Percentiles rank a stretch among this genome's conserved stretches.
Conservation (phyloP, 1,140 invertebrate species). For the Ylistrum balloti region DNA sequence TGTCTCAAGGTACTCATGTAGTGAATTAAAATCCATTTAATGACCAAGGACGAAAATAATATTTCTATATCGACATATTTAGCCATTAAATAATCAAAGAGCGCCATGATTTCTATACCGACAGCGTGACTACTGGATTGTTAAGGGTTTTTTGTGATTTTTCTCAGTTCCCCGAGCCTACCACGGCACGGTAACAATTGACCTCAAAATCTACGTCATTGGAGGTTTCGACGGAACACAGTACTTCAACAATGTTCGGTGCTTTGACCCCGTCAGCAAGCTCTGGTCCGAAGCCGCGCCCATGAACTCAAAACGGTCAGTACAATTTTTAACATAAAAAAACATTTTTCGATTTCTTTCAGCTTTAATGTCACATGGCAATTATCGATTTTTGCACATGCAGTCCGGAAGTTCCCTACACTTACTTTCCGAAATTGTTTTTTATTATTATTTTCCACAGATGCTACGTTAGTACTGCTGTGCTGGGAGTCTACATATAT, state of each 20-base stretch:
- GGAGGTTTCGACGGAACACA: conserved; percentile 85
- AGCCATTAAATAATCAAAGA: too few relatives aligned
- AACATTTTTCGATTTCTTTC: not conserved
- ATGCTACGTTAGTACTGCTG: conserved; percentile 86
- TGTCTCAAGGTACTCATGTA: too few relatives aligned
- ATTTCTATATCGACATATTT: too few relatives aligned
- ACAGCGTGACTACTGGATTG: too few relatives aligned
- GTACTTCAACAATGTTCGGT: conserved; percentile 76
- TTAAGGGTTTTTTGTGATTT: not conserved
- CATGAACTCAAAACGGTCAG: conserved; percentile 78
- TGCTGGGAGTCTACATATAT: conserved; percentile 89
- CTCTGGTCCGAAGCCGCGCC: conserved; percentile 76
- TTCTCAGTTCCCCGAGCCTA: conserved; percentile 85
- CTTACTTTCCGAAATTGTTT: too few relatives aligned
- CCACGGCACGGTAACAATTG: conserved; percentile 87
- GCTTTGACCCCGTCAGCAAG: conserved; percentile 72
- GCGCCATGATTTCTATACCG: too few relatives aligned
- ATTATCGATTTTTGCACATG: too few relatives aligned
- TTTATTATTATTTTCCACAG: conserved; percentile 62
- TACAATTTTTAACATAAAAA: not conserved
- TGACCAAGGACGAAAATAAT: too few relatives aligned
- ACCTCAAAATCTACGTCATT: conserved; percentile 88
- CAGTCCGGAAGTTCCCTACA: not conserved
- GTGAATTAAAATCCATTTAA: too few relatives aligned
- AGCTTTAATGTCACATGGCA: not conserved